Percentiles rank a stretch among this genome's conserved stretches.
Conservation (phyloP, 2,113 vertebrate genomes). For the Fulmarus glacialis region DNA sequence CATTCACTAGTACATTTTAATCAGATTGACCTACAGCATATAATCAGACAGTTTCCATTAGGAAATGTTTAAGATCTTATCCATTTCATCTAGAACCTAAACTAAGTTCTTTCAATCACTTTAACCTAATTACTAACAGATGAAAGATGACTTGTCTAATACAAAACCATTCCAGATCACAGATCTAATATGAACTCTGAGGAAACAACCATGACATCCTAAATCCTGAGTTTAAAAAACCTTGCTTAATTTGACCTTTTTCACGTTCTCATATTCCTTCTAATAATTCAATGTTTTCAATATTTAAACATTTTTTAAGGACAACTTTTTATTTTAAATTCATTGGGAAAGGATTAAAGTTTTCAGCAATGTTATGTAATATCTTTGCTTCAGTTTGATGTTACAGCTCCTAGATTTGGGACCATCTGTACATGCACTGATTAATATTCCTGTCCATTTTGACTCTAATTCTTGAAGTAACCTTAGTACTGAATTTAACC, state of each 20-base stretch:
- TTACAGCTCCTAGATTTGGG: background rate
- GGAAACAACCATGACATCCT: background rate
- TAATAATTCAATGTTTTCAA: background rate
- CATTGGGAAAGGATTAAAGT: background rate
- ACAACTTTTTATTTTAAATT: background rate
- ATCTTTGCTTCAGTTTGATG: background rate
- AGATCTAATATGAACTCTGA: background rate
- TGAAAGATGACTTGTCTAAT: slow-evolving; percentile 3
- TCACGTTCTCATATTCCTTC: background rate
- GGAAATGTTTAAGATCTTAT: slow-evolving; percentile 4
- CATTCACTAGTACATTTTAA: background rate
- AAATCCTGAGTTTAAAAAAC: background rate
- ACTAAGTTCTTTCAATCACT: background rate
- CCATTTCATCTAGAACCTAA: background rate
- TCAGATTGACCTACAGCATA: background rate
- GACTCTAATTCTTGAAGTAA: background rate
- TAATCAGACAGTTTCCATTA: background rate
- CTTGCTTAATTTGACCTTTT: background rate
- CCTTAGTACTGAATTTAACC: background rate
- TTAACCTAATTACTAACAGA: background rate
- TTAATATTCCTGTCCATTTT: background rate
- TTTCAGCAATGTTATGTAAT: background rate
- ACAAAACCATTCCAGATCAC: background rate
- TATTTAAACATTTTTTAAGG: background rate
- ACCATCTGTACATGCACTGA: background rate